Conservation (phyloP, 1,140 invertebrate species). For the Wiebesia pumilae region DNA sequence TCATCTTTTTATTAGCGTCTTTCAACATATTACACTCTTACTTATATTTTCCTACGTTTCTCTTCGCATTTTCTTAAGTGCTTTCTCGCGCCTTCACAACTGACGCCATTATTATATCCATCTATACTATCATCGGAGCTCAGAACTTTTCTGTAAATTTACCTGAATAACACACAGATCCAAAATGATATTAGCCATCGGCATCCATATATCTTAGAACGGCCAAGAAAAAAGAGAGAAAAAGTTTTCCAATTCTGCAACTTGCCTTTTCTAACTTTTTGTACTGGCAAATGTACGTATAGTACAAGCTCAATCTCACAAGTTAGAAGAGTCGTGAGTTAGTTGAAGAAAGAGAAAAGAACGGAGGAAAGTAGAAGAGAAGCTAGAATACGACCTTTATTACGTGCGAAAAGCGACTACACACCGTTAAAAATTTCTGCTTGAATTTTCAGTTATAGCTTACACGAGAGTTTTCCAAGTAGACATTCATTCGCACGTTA, state of each 20-base stretch:
- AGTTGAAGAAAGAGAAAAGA: neutral
- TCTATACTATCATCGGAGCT: neutral
- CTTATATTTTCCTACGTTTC: neutral
- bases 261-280: conserved; percentile 21
- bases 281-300: neutral
- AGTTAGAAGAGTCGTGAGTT: conserved; percentile 26
- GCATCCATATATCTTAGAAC: neutral
- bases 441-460: neutral
- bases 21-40: neutral
- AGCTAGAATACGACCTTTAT: conserved; percentile 15
- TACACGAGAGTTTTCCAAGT: neutral
- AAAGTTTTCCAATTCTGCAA: conserved; percentile 48
- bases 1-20: conserved; percentile 26
- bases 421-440: conserved; percentile 5
- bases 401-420: conserved; percentile 40
- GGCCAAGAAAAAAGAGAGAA: neutral
- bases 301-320: conserved; percentile 7
- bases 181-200: conserved; percentile 28
- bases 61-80: conserved; percentile 41
- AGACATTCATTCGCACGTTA: neutral
- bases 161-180: neutral
- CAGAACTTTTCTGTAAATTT: neutral
- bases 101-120: neutral
- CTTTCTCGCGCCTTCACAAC: conserved; percentile 2
- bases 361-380: neutral